A percentile compares a stretch with the other conserved stretches of the same genome.
phyloP scores from a whole-genome alignment of 2,113 vertebrate genomes.

The Corythoichthys intestinalis region DNA sequence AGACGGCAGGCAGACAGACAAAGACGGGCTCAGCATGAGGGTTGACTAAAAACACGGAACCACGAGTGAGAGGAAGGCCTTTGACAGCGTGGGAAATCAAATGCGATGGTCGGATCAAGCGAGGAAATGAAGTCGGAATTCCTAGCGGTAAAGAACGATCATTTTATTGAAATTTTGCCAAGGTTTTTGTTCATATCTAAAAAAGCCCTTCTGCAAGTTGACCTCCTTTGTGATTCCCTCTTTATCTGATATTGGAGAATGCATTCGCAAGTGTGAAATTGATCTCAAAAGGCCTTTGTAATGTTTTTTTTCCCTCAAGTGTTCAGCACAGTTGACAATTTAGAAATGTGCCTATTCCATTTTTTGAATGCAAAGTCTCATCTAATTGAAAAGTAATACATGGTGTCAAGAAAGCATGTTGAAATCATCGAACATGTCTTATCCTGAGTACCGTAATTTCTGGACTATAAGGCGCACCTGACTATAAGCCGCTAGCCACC shows the following conservation, averaged over 20 bases:
- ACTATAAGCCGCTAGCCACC: no score
- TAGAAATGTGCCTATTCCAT: no score
- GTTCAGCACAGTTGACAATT: no score
- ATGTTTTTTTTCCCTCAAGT: no score
- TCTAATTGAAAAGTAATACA: no score
- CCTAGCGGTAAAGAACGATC: not conserved
- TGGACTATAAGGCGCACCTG: no score
- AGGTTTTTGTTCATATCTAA: not conserved
- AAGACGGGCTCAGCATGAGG: not conserved
- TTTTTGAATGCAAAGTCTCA: no score
- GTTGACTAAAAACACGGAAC: not conserved
- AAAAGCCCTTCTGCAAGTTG: not conserved
- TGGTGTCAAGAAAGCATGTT: no score
- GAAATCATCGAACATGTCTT: no score
- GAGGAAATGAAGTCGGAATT: not conserved
- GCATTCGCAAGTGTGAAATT: not conserved
- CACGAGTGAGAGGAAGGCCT: not conserved
- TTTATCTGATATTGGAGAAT: not conserved
- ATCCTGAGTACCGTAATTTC: no score
- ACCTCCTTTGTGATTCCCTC: not conserved
- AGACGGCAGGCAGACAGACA: not conserved
- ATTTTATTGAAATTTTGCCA: not conserved
- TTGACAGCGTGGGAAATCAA: not conserved
- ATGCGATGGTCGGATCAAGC: not conserved
- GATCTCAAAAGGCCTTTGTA: not conserved